Evolutionary conservation across 2,888 invertebrate species (phyloP).

Genomic region (Trichopoda pennipes): DNA sequence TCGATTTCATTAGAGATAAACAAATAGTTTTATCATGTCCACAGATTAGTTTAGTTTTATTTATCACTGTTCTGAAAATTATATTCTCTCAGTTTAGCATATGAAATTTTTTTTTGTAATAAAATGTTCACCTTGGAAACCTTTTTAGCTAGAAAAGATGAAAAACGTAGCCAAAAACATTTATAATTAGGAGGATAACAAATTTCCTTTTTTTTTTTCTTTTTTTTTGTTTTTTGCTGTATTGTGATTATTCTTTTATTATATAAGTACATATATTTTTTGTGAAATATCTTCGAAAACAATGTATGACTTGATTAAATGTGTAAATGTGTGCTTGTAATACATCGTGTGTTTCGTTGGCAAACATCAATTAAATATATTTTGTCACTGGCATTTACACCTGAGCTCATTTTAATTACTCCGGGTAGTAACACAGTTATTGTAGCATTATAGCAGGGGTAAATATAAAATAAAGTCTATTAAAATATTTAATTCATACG

Average conservation of each 20-base stretch:
- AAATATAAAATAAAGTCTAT: slow-evolving; percentile 56
- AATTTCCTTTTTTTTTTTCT: slow-evolving; percentile 28
- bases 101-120: slow-evolving; percentile 27
- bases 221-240: slow-evolving; percentile 9
- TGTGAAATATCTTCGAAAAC: slow-evolving; percentile 41
- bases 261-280: slow-evolving; percentile 6
- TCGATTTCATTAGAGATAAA: no score
- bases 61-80: not conserved
- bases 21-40: not conserved
- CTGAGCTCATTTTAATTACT: slow-evolving; percentile 81
- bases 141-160: not conserved
- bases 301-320: slow-evolving; percentile 45
- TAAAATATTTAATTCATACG: slow-evolving; percentile 64
- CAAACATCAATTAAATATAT: slow-evolving; percentile 77
- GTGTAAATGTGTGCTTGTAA: slow-evolving; percentile 32
- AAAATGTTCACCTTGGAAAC: slow-evolving; percentile 54
- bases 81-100: slow-evolving; percentile 1
- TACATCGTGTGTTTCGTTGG: slow-evolving; percentile 41
- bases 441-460: not conserved
- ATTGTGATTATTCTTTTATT: slow-evolving; percentile 17
- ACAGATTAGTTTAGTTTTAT: not conserved
- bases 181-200: slow-evolving; percentile 65
- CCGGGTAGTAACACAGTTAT: slow-evolving; percentile 7
- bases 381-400: slow-evolving; percentile 80
- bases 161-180: slow-evolving; percentile 48